Percentiles rank a stretch among this genome's conserved stretches.
Conservation (phyloP, 2,888 invertebrate genomes). For the Eudasyphora cyanicolor region DNA sequence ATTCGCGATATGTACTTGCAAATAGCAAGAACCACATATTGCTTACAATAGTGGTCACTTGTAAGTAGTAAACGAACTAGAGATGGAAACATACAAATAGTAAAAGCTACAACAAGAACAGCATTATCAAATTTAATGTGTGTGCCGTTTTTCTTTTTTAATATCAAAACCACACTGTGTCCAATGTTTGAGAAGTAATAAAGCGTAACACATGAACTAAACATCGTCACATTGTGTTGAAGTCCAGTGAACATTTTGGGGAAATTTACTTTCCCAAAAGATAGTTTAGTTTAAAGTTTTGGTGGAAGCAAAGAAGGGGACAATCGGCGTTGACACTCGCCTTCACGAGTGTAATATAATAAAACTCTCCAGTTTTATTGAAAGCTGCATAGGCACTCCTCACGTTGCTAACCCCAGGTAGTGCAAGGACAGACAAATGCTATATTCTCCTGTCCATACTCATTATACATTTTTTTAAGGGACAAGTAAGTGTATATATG, state of each 20-base stretch:
- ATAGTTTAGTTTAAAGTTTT: too few species aligned
- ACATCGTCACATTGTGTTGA: background rate
- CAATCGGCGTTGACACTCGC: too few species aligned
- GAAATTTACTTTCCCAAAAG: too few species aligned
- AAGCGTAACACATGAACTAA: slow-evolving; percentile 40
- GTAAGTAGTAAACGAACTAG: background rate
- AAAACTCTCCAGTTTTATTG: too few species aligned
- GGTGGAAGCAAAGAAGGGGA: too few species aligned
- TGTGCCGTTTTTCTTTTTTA: background rate
- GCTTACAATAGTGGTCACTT: background rate
- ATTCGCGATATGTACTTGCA: background rate
- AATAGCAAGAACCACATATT: background rate
- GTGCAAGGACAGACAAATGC: too few species aligned
- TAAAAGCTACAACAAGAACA: slow-evolving; percentile 1
- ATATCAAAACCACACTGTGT: slow-evolving; percentile 48
- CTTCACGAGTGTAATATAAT: too few species aligned
- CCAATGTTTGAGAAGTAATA: slow-evolving; percentile 40
- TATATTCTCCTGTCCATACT: too few species aligned
- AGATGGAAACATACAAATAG: background rate
- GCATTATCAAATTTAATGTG: background rate
- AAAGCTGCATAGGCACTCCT: too few species aligned
- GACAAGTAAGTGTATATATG: too few species aligned
- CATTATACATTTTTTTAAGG: too few species aligned
- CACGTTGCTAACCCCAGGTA: too few species aligned
- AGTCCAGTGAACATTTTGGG: background rate